Conservation (phyloP, 2,888 invertebrate species). For the Oxyscelio sp. region DNA sequence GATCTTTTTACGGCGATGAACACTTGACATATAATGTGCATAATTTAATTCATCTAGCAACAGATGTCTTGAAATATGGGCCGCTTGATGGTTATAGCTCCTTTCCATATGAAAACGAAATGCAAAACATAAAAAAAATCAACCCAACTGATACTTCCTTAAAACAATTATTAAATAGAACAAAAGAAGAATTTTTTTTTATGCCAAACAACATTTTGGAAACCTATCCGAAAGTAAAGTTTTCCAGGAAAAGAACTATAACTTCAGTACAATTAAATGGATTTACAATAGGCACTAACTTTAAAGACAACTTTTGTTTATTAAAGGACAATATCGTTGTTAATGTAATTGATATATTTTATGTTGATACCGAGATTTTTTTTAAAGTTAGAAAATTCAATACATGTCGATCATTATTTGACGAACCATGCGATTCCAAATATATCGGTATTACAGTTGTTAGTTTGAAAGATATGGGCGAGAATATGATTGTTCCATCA, state of each 20-base stretch:
- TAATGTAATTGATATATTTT: neutral
- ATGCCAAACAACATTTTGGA: neutral
- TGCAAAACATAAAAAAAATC: too few relatives aligned
- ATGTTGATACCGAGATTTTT: neutral
- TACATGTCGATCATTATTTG: slow-evolving; percentile 15
- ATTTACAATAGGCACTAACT: slow-evolving; percentile 18
- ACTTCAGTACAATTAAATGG: neutral
- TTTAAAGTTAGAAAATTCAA: slow-evolving; percentile 7
- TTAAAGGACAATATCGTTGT: slow-evolving; percentile 24
- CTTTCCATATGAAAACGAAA: too few relatives aligned
- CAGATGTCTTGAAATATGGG: neutral
- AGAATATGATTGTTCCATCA: neutral
- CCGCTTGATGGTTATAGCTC: too few relatives aligned
- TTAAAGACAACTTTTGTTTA: slow-evolving; percentile 19
- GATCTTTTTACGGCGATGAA: neutral
- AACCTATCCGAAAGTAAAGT: slow-evolving; percentile 9
- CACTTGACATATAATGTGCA: neutral
- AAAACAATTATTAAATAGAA: slow-evolving; percentile 30
- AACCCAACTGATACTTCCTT: slow-evolving; percentile 1
- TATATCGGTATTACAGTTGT: slow-evolving; percentile 28
- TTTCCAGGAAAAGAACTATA: neutral
- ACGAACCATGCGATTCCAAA: slow-evolving; percentile 19
- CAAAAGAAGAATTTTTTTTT: slow-evolving; percentile 16
- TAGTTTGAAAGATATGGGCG: neutral
- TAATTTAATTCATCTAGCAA: neutral